Percentiles rank a stretch among this genome's conserved stretches.
These are phyloP conservation scores for Pollimyrus isidori DNA, from an alignment of 2,113 vertebrate genomes.

Conservation along the genomic window DNA sequence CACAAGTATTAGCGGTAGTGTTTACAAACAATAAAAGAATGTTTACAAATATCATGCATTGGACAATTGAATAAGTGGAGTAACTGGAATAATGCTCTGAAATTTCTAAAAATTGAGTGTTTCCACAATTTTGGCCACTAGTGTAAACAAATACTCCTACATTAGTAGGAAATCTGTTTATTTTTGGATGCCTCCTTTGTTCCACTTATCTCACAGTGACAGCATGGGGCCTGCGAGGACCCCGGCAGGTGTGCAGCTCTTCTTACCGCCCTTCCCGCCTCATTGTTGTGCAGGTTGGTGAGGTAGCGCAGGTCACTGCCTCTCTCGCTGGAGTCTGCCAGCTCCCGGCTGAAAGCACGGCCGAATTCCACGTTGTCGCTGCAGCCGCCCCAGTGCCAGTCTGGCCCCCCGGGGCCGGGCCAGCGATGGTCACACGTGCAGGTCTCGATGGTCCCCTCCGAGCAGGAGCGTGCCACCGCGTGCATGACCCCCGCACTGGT, in stretches of 20 bases:
- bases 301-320: slow-evolving; percentile 91
- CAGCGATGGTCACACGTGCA: slow-evolving; percentile 98
- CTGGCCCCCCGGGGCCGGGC: slow-evolving; percentile 85
- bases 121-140: no score
- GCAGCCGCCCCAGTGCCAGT: slow-evolving; percentile 99
- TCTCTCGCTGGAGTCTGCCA: slow-evolving; percentile 90
- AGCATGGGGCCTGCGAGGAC: background rate
- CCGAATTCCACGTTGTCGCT: slow-evolving; percentile 97
- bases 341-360: slow-evolving; percentile 83
- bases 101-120: no score
- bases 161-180: background rate
- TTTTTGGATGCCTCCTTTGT: background rate
- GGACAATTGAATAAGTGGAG: no score
- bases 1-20: no score
- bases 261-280: slow-evolving; percentile 87
- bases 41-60: no score
- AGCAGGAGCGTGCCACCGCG: slow-evolving; percentile 94
- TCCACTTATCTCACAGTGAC: background rate
- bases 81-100: no score
- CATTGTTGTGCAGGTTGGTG: slow-evolving; percentile 94
- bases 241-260: background rate
- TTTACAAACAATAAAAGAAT: no score
- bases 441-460: slow-evolving; percentile 91
- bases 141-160: background rate
- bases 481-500: slow-evolving; percentile 91